Evolutionary conservation across 2,888 invertebrate species (phyloP).

Genomic region (Amiota communis): DNA sequence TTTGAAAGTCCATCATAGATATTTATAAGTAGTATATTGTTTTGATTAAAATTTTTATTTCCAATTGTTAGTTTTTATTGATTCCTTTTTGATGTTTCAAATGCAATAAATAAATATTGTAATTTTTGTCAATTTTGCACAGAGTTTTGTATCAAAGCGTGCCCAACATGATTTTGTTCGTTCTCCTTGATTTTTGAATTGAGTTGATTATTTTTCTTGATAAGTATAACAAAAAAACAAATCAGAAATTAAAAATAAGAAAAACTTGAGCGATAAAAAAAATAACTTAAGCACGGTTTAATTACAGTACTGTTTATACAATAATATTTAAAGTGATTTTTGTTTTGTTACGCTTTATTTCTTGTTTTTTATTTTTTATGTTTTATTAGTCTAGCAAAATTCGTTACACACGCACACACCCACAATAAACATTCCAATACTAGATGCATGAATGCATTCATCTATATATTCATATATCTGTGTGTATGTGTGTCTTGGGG

Average conservation of each 20-base stretch:
- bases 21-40: not conserved
- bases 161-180: not conserved
- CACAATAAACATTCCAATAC: not conserved
- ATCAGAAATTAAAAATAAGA: constrained; percentile 5
- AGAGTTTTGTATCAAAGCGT: not conserved
- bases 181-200: constrained; percentile 4
- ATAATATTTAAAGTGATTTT: constrained; percentile 30
- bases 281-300: constrained; percentile 49
- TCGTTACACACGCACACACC: constrained; percentile 50
- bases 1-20: constrained; percentile 92
- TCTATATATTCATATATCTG: not conserved
- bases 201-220: not conserved
- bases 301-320: constrained; percentile 35
- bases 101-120: not conserved
- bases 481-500: not conserved
- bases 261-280: constrained; percentile 46
- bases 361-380: constrained; percentile 7
- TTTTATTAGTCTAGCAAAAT: constrained; percentile 46
- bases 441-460: constrained; percentile 4
- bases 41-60: not conserved
- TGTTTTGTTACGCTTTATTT: constrained; percentile 35
- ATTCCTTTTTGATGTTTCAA: not conserved
- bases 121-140: not conserved
- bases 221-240: not conserved
- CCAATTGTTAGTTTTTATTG: not conserved